These are phyloP conservation scores for Heterodera carotae DNA, from an alignment of 1,140 invertebrate genomes.

Conservation along the genomic window DNA sequence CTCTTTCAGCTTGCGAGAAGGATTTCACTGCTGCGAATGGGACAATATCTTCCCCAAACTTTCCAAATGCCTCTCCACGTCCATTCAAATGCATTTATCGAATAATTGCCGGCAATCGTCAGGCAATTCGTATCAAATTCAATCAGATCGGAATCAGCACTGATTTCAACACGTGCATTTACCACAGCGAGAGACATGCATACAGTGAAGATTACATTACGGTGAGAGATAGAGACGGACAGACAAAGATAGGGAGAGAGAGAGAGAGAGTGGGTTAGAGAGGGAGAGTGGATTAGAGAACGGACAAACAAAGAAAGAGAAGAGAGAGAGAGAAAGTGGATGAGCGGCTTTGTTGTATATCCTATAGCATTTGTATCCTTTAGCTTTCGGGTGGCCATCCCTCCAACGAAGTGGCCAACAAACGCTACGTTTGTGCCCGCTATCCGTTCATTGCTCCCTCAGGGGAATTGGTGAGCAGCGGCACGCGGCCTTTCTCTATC, in stretches of 20 bases:
- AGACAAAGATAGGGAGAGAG: too few relatives aligned
- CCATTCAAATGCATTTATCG: slow-evolving; percentile 57
- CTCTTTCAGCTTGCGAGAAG: slow-evolving; percentile 36
- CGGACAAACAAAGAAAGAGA: too few relatives aligned
- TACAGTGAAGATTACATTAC: slow-evolving; percentile 57
- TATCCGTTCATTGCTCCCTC: slow-evolving; percentile 59
- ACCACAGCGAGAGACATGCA: slow-evolving; percentile 15
- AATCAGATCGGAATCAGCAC: slow-evolving; percentile 55
- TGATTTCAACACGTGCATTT: slow-evolving; percentile 41
- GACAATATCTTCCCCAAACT: slow-evolving; percentile 61
- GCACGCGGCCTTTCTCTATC: slow-evolving; percentile 46
- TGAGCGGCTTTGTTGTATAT: too few relatives aligned
- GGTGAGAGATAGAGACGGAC: slow-evolving; percentile 33
- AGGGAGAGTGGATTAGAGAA: too few relatives aligned
- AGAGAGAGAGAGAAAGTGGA: too few relatives aligned
- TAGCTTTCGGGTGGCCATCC: slow-evolving; percentile 56
- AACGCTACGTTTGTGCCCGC: slow-evolving; percentile 57
- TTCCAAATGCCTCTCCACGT: slow-evolving; percentile 32
- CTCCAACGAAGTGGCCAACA: slow-evolving; percentile 54
- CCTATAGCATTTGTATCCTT: too few relatives aligned
- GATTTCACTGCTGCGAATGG: slow-evolving; percentile 52
- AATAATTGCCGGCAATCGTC: slow-evolving; percentile 45
- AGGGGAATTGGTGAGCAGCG: slow-evolving; percentile 54
- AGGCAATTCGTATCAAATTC: slow-evolving; percentile 53
- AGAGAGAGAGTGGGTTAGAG: too few relatives aligned